Evolutionary conservation across 1,140 invertebrate species (phyloP).

Genomic region (Psilanteris sp.): DNA sequence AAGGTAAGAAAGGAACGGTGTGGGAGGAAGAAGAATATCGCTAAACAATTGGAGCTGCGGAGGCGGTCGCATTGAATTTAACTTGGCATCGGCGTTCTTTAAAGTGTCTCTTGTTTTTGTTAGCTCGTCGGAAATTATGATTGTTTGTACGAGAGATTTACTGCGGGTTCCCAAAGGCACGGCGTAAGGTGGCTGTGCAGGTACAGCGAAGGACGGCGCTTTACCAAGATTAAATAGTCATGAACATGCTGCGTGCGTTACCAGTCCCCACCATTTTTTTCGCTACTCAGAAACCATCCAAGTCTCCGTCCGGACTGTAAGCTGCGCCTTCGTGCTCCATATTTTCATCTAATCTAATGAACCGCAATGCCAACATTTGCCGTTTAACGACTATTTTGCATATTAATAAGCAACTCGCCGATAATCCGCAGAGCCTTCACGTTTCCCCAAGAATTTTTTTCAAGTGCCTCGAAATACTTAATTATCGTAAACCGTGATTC

Average conservation of each 20-base stretch:
- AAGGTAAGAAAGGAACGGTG: slow-evolving; percentile 14
- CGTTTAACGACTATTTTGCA: slow-evolving; percentile 47
- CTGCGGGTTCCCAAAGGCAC: slow-evolving; percentile 65
- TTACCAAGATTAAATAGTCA: slow-evolving; percentile 73
- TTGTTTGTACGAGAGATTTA: slow-evolving; percentile 79
- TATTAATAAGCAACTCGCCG: slow-evolving; percentile 10
- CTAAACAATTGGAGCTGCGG: slow-evolving; percentile 78
- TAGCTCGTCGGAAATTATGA: slow-evolving; percentile 79
- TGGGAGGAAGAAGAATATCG: slow-evolving; percentile 67
- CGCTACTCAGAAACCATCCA: slow-evolving; percentile 22
- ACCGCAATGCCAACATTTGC: slow-evolving; percentile 56
- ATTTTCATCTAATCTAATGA: slow-evolving; percentile 63
- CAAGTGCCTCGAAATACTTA: too few relatives aligned
- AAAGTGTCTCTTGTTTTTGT: slow-evolving; percentile 77
- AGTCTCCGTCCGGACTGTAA: slow-evolving; percentile 19
- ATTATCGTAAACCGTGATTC: too few relatives aligned
- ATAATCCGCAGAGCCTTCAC: too few relatives aligned
- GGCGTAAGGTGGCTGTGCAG: slow-evolving; percentile 53
- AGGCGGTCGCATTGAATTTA: slow-evolving; percentile 77
- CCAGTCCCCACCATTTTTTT: slow-evolving; percentile 33
- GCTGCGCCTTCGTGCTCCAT: slow-evolving; percentile 21
- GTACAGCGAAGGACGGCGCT: slow-evolving; percentile 56
- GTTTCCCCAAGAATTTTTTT: too few relatives aligned
- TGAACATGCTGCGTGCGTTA: slow-evolving; percentile 69
- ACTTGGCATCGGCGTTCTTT: slow-evolving; percentile 75